phyloP scores from a whole-genome alignment of 2,113 vertebrate genomes.

The Candoia aspera region DNA sequence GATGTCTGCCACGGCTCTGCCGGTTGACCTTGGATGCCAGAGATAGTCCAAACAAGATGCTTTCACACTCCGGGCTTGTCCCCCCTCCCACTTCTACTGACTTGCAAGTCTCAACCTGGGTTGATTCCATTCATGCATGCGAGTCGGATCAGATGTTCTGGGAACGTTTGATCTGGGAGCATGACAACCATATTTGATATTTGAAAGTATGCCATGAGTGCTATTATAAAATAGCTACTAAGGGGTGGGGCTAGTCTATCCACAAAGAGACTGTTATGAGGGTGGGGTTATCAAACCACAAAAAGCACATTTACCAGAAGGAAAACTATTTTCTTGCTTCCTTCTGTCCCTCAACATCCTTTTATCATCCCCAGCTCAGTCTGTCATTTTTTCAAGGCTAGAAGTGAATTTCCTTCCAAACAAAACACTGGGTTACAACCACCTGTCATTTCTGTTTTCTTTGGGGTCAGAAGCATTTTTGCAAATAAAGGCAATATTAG shows the following conservation, averaged over 20 bases:
- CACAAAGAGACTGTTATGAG: not conserved
- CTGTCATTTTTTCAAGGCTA: not conserved
- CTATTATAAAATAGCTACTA: not conserved
- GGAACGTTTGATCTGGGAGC: too few species aligned
- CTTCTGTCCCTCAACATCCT: not conserved
- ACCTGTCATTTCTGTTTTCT: not conserved
- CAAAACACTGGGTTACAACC: not conserved
- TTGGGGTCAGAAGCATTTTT: not conserved
- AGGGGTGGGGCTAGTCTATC: not conserved
- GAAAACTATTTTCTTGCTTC: not conserved
- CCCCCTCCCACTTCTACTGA: too few species aligned
- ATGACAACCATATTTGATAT: not conserved
- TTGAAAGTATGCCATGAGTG: not conserved
- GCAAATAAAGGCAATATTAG: not conserved
- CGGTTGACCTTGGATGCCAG: too few species aligned
- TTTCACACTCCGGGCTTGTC: too few species aligned
- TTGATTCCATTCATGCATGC: too few species aligned
- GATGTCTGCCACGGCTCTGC: too few species aligned
- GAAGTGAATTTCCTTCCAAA: not conserved
- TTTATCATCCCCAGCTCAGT: not conserved
- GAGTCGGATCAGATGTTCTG: too few species aligned
- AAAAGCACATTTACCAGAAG: not conserved
- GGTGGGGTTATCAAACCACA: not conserved
- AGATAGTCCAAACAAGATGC: too few species aligned
- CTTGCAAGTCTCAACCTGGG: too few species aligned